Conservation (phyloP, 2,797 vertebrate genomes). For the Ataeniobius toweri region DNA sequence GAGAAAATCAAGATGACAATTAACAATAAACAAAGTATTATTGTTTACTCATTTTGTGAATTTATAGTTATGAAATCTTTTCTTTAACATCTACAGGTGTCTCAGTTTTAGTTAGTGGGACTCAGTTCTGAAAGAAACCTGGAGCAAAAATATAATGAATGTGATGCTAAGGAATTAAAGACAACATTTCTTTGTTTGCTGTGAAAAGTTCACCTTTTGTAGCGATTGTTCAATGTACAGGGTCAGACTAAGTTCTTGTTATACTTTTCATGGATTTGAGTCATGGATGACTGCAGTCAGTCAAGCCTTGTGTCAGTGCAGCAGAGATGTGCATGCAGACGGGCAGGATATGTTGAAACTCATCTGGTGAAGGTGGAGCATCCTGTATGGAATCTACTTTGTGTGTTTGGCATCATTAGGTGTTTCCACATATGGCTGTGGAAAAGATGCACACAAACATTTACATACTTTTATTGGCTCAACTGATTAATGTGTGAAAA, state of each 20-base stretch:
- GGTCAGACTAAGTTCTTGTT: not conserved
- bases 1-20: not conserved
- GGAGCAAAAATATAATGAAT: not conserved
- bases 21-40: not conserved
- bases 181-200: no score
- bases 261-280: not conserved
- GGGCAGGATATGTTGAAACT: slow-evolving; percentile 61
- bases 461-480: not conserved
- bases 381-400: slow-evolving; percentile 60
- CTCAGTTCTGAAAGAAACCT: no score
- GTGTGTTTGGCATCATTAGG: slow-evolving; percentile 29
- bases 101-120: no score
- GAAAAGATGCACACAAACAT: slow-evolving; percentile 15
- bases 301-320: not conserved
- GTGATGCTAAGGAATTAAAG: not conserved
- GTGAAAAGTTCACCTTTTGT: not conserved
- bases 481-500: not conserved
- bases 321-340: not conserved
- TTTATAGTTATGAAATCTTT: not conserved
- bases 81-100: not conserved
- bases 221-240: not conserved
- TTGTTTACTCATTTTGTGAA: not conserved
- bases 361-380: slow-evolving; percentile 57
- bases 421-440: slow-evolving; percentile 27
- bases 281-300: not conserved